Evolutionary conservation across 2,113 vertebrate species (phyloP).

Genomic region (Chlorocebus sabaeus): DNA sequence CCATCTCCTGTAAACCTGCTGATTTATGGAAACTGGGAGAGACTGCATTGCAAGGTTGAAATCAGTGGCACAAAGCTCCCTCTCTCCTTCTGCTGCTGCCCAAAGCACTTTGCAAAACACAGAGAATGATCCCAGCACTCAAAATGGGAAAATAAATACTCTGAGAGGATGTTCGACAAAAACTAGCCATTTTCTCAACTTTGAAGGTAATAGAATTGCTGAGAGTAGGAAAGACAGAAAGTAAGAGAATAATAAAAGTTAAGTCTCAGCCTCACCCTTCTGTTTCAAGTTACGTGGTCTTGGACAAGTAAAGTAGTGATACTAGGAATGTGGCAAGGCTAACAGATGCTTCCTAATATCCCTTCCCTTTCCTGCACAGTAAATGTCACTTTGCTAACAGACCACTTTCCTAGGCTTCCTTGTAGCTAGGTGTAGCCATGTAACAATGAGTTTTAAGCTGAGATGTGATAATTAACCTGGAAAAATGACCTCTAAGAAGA

Average conservation of each 20-base stretch:
- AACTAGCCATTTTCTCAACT: slow-evolving; percentile 44
- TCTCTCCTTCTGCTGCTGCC: not conserved
- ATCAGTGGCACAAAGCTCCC: not conserved
- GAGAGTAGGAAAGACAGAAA: not conserved
- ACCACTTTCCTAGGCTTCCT: not conserved
- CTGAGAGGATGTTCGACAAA: not conserved
- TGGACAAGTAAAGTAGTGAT: not conserved
- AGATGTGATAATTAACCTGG: not conserved
- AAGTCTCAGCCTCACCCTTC: not conserved
- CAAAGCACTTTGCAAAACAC: slow-evolving; percentile 34
- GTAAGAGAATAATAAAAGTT: not conserved
- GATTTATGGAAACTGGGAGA: slow-evolving; percentile 10
- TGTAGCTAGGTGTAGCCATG: not conserved
- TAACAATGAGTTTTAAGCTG: not conserved
- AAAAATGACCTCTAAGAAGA: not conserved
- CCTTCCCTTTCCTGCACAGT: not conserved
- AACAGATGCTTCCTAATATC: not conserved
- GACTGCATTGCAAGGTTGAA: slow-evolving; percentile 22
- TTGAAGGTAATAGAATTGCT: not conserved
- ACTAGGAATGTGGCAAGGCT: not conserved
- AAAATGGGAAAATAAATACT: slow-evolving; percentile 44
- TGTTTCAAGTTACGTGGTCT: not conserved
- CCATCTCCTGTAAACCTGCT: slow-evolving; percentile 45
- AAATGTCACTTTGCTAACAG: not conserved
- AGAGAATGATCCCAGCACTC: not conserved